These are phyloP conservation scores for Diploptera punctata DNA, from an alignment of 2,888 invertebrate species.

Conservation along the genomic window DNA sequence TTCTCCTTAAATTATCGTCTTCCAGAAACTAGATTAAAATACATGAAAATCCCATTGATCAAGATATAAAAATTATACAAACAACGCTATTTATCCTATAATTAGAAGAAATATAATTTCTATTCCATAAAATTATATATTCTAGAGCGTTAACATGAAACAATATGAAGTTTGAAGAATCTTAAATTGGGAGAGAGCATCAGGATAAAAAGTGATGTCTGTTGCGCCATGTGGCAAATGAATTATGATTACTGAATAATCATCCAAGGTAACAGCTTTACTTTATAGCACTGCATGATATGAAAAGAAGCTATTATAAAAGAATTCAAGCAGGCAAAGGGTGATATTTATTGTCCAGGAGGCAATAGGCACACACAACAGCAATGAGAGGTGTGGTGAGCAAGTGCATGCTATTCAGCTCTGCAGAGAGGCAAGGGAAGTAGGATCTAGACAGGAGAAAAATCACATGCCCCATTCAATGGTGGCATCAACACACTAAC, in stretches of 20 bases:
- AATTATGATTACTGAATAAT: no score
- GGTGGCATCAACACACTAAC: constrained; percentile 18
- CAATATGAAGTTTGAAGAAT: no score
- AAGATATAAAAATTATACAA: no score
- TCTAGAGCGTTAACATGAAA: no score
- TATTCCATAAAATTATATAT: no score
- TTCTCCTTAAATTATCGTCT: background rate
- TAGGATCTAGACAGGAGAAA: background rate
- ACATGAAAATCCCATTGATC: no score
- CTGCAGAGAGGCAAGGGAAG: constrained; percentile 12
- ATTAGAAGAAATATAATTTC: no score
- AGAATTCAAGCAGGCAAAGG: constrained; percentile 2
- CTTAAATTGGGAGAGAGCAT: no score
- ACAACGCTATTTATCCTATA: no score
- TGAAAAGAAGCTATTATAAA: background rate
- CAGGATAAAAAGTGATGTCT: background rate
- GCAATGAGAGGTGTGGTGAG: background rate
- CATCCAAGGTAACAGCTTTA: background rate
- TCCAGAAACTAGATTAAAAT: no score
- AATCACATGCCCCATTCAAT: constrained; percentile 14
- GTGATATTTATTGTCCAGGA: background rate
- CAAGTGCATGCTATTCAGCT: constrained; percentile 21
- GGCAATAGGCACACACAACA: background rate
- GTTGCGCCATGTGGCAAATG: background rate
- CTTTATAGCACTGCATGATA: background rate